These are phyloP conservation scores for Lophotriccus pileatus DNA, from an alignment of 2,797 vertebrate species.

Conservation along the genomic window DNA sequence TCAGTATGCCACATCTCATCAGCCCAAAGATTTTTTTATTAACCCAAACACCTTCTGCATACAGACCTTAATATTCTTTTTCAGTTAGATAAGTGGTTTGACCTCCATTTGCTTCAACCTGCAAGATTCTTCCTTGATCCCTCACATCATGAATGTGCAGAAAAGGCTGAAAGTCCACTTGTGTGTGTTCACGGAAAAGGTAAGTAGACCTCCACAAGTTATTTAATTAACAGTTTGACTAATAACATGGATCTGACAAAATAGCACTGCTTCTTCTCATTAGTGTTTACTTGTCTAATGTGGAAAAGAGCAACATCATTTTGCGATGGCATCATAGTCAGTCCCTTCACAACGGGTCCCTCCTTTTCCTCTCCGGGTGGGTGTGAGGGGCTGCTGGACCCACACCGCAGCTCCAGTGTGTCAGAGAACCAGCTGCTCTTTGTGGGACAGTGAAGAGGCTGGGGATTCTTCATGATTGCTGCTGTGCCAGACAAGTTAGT, in stretches of 20 bases:
- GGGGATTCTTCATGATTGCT: not conserved
- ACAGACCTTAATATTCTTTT: not conserved
- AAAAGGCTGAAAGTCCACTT: not conserved
- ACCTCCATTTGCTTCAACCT: not conserved
- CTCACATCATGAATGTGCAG: not conserved
- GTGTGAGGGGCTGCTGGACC: not conserved
- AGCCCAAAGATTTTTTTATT: not conserved
- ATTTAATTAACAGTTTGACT: not conserved
- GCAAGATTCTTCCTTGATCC: not conserved
- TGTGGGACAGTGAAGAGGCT: not conserved
- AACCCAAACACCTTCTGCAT: not conserved
- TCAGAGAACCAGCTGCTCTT: not conserved
- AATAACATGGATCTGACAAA: not conserved
- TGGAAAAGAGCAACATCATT: not conserved
- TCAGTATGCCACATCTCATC: not conserved
- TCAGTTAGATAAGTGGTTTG: not conserved
- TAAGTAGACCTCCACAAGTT: not conserved
- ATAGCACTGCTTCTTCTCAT: not conserved
- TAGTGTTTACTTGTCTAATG: not conserved
- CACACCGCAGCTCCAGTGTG: accelerated
- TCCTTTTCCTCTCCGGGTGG: not conserved
- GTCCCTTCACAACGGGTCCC: accelerated
- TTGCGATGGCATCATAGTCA: accelerated
- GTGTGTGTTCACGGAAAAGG: not conserved
- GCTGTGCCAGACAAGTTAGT: not conserved